phyloP scores from a whole-genome alignment of 2,888 invertebrate genomes.

The Dynastes maya region DNA sequence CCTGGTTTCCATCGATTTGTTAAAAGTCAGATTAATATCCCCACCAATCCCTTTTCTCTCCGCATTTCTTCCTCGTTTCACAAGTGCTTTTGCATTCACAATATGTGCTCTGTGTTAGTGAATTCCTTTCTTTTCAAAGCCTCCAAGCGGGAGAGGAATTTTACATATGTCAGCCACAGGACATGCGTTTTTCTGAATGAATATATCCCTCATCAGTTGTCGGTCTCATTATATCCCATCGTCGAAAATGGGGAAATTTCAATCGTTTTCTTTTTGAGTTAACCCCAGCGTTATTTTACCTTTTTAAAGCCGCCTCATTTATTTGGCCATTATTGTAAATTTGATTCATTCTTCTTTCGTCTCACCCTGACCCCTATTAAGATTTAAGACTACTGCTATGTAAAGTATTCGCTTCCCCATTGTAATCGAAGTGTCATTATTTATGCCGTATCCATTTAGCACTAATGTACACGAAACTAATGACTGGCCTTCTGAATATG shows the following conservation, averaged over 20 bases:
- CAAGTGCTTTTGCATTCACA: not conserved
- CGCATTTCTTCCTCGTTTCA: not conserved
- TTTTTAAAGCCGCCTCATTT: slow-evolving; percentile 13
- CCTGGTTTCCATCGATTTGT: slow-evolving; percentile 14
- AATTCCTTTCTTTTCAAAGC: not conserved
- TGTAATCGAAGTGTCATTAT: slow-evolving; percentile 7
- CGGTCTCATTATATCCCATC: slow-evolving; percentile 4
- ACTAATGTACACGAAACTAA: no score
- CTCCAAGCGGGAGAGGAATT: not conserved
- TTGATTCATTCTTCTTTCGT: slow-evolving; percentile 1
- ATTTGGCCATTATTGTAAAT: slow-evolving; percentile 18
- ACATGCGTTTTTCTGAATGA: slow-evolving; percentile 26
- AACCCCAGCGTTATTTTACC: not conserved
- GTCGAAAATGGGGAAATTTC: slow-evolving; percentile 10
- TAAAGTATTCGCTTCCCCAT: slow-evolving; percentile 13
- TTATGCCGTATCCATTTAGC: not conserved
- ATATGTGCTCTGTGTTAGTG: not conserved
- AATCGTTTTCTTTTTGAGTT: slow-evolving; percentile 27
- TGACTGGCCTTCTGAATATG: no score
- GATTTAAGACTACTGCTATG: slow-evolving; percentile 1
- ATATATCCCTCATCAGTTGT: slow-evolving; percentile 8
- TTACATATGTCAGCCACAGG: slow-evolving; percentile 4
- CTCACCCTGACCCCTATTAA: not conserved
- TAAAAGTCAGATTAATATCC: slow-evolving; percentile 25
- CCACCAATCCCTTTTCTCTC: not conserved